A percentile compares a stretch with the other conserved stretches of the same genome.
These are phyloP conservation scores for Aphelinus certus DNA, from an alignment of 1,140 invertebrate species.

Conservation along the genomic window DNA sequence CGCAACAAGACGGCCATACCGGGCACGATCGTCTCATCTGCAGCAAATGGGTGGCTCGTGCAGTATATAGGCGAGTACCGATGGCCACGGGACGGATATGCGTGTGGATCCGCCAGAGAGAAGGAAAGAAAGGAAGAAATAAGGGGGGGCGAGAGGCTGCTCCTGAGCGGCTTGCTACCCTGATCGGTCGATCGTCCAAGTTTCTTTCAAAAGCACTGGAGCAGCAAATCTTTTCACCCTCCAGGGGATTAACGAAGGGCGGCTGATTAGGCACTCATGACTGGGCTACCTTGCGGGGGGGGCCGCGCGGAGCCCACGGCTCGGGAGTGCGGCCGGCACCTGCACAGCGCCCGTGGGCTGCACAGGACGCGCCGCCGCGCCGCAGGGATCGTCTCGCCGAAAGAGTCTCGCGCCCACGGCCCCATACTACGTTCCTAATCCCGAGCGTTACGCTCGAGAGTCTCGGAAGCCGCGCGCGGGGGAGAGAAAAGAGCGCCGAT, in stretches of 20 bases:
- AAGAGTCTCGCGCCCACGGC: too few relatives aligned
- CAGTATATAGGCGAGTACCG: too few relatives aligned
- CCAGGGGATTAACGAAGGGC: conserved; percentile 62
- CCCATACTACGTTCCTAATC: neutral
- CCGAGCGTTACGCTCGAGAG: neutral
- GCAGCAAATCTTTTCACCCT: conserved; percentile 62
- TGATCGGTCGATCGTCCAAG: conserved; percentile 52
- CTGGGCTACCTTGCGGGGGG: conserved; percentile 15
- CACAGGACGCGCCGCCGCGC: too few relatives aligned
- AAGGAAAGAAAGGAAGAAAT: conserved; percentile 15
- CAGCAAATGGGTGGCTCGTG: too few relatives aligned
- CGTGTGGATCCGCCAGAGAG: neutral
- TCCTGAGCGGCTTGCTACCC: conserved; percentile 47
- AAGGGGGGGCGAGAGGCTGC: conserved; percentile 39
- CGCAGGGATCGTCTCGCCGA: too few relatives aligned
- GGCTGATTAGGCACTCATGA: conserved; percentile 58
- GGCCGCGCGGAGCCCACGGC: too few relatives aligned
- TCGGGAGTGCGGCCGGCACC: too few relatives aligned
- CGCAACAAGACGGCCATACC: conserved; percentile 27
- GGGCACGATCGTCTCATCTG: neutral
- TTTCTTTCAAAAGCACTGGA: conserved; percentile 64
- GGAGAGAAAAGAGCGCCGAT: too few relatives aligned
- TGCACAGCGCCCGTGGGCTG: too few relatives aligned
- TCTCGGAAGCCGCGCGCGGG: neutral
- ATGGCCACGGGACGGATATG: too few relatives aligned